phyloP scores from a whole-genome alignment of 2,113 vertebrate species.

The Alethe diademata region DNA sequence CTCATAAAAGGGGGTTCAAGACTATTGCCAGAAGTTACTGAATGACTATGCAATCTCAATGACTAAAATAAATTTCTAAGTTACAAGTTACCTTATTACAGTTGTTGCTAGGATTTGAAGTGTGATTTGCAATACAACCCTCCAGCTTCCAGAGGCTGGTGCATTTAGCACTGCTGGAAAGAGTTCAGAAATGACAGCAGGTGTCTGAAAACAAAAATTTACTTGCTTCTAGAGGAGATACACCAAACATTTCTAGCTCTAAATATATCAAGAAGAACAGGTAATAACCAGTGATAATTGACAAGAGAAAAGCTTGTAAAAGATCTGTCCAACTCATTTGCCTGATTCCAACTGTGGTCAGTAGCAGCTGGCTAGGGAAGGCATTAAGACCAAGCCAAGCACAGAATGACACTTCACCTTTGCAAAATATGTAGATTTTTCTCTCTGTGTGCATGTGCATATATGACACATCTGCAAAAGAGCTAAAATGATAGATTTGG shows the following conservation, averaged over 20 bases:
- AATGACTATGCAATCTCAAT: background rate
- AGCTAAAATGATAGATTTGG: background rate
- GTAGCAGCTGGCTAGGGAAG: background rate
- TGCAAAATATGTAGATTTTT: background rate
- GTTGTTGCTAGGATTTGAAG: background rate
- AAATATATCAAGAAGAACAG: background rate
- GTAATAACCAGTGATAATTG: background rate
- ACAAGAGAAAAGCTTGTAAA: background rate
- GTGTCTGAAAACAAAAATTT: background rate
- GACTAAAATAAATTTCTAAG: background rate
- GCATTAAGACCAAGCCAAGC: background rate
- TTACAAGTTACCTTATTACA: background rate
- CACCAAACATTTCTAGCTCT: background rate
- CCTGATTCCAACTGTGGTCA: background rate
- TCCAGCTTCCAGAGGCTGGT: background rate
- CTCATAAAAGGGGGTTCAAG: background rate
- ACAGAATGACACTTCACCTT: background rate
- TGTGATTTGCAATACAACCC: background rate
- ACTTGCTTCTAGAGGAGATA: background rate
- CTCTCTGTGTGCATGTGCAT: accelerated
- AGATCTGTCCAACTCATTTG: background rate
- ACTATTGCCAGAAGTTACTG: background rate
- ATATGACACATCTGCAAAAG: background rate
- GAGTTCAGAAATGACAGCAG: background rate
- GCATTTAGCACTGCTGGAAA: background rate